A percentile compares a stretch with the other conserved stretches of the same genome.
Conservation (phyloP, 2,113 vertebrate genomes). For the Calonectris borealis region DNA sequence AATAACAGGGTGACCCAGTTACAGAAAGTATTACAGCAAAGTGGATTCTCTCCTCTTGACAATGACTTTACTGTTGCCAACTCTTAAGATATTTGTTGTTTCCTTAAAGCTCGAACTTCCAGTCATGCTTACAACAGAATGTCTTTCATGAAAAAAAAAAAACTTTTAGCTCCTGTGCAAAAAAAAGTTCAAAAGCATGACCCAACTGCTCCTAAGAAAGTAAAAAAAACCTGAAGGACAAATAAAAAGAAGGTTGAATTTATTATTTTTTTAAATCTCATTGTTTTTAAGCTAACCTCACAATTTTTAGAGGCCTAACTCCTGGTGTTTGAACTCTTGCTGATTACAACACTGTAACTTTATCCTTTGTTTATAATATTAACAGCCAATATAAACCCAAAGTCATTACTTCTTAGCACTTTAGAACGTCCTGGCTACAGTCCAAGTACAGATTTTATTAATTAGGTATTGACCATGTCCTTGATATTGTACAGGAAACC, state of each 20-base stretch:
- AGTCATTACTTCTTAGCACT: not conserved
- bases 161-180: not conserved
- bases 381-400: not conserved
- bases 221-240: not conserved
- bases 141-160: not conserved
- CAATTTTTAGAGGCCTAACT: not conserved
- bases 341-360: not conserved
- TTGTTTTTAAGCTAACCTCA: not conserved
- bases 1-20: conserved; percentile 23
- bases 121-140: not conserved
- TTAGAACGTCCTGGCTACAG: not conserved
- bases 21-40: not conserved
- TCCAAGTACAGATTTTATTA: not conserved
- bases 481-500: conserved; percentile 7
- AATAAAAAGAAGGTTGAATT: not conserved
- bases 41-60: not conserved
- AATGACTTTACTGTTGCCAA: not conserved
- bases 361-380: not conserved
- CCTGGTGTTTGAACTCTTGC: not conserved
- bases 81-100: not conserved
- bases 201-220: not conserved
- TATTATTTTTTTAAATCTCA: not conserved
- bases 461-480: conserved; percentile 6
- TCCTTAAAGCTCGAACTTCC: not conserved
- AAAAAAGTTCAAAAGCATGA: not conserved